phyloP scores from a whole-genome alignment of 2,888 invertebrate genomes.

The Hyalella azteca region DNA sequence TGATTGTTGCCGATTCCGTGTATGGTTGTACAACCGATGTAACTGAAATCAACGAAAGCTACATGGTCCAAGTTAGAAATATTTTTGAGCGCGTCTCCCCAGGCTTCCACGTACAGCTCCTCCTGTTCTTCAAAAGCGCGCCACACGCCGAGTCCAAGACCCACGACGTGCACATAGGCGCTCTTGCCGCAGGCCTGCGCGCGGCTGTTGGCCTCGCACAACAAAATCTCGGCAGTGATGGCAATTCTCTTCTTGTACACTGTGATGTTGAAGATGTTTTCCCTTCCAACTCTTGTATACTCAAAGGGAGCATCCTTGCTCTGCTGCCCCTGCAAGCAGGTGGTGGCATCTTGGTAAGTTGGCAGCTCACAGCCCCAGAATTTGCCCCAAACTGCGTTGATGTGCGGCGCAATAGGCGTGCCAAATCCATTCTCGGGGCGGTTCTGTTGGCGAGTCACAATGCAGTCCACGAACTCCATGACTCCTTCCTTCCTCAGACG shows the following conservation, averaged over 20 bases:
- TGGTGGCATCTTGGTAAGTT: background rate
- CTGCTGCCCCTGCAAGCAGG: background rate
- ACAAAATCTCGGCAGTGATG: slow-evolving; percentile 70
- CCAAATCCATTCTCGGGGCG: slow-evolving; percentile 66
- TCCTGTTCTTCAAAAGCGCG: slow-evolving; percentile 70
- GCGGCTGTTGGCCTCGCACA: slow-evolving; percentile 71
- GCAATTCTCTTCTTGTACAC: slow-evolving; percentile 67
- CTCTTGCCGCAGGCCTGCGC: slow-evolving; percentile 66
- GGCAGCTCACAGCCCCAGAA: slow-evolving; percentile 42
- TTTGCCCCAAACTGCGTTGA: slow-evolving; percentile 43
- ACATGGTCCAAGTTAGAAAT: slow-evolving; percentile 67
- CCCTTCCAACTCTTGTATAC: slow-evolving; percentile 14
- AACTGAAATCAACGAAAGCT: slow-evolving; percentile 73
- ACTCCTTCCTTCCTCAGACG: slow-evolving; percentile 65
- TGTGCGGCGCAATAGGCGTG: background rate
- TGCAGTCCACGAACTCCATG: slow-evolving; percentile 72
- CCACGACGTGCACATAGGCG: slow-evolving; percentile 73
- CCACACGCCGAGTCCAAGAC: slow-evolving; percentile 74
- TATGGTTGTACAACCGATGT: slow-evolving; percentile 67
- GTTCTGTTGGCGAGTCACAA: slow-evolving; percentile 68
- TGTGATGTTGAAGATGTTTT: slow-evolving; percentile 56
- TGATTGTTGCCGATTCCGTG: slow-evolving; percentile 62
- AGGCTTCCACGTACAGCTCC: slow-evolving; percentile 71
- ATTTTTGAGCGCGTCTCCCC: slow-evolving; percentile 69
- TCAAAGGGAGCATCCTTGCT: background rate